Conservation (phyloP, 2,888 invertebrate genomes). For the Drosophila limbata region DNA sequence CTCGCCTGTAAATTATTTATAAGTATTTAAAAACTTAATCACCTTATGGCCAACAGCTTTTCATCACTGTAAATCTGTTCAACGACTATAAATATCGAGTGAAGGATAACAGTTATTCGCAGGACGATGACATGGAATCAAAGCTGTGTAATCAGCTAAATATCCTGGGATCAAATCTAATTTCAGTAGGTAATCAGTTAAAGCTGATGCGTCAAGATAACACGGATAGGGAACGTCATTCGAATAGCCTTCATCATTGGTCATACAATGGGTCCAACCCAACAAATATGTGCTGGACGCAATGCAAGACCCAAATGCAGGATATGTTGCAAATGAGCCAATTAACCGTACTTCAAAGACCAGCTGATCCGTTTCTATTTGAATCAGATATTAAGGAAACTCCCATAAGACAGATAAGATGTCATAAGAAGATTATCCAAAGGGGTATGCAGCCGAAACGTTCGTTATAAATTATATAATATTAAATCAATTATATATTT, state of each 20-base stretch:
- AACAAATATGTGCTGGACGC: constrained; percentile 31
- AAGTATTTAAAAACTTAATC: not conserved
- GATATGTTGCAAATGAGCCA: not conserved
- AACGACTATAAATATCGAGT: constrained; percentile 9
- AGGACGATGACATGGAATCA: not conserved
- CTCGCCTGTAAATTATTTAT: not conserved
- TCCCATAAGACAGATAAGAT: constrained; percentile 9
- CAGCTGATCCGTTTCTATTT: not conserved
- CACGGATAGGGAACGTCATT: not conserved
- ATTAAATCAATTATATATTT: not conserved
- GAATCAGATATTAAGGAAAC: not conserved
- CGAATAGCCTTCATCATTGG: constrained; percentile 7
- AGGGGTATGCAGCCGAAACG: constrained; percentile 10
- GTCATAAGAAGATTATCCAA: constrained; percentile 22
- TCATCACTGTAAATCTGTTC: constrained; percentile 13
- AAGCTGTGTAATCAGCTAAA: constrained; percentile 5
- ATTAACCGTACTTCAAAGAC: not conserved
- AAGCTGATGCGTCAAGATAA: constrained; percentile 13
- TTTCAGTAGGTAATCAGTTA: constrained; percentile 31
- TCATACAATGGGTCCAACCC: constrained; percentile 41
- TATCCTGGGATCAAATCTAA: constrained; percentile 10
- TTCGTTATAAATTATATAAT: not conserved
- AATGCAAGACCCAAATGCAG: constrained; percentile 26
- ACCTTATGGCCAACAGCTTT: constrained; percentile 16
- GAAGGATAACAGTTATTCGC: not conserved